phyloP scores from a whole-genome alignment of 1,140 invertebrate genomes.

The Bombus affinis region DNA sequence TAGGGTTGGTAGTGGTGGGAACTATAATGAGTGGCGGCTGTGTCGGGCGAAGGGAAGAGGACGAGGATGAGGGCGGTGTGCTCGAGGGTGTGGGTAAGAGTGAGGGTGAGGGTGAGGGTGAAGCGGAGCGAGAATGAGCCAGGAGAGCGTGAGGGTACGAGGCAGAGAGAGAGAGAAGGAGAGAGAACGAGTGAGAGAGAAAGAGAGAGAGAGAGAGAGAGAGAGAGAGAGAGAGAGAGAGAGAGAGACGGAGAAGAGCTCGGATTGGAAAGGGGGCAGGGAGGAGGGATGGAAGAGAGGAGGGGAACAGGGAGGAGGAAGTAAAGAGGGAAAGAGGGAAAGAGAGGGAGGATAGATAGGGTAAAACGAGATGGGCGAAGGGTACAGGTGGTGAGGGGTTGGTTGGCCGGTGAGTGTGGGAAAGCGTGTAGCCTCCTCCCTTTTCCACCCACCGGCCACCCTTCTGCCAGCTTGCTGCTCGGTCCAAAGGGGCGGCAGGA shows the following conservation, averaged over 20 bases:
- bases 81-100: conserved; percentile 40
- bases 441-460: conserved; percentile 67
- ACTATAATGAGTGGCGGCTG: conserved; percentile 78
- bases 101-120: conserved; percentile 11
- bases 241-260: conserved; percentile 20
- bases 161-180: conserved; percentile 29
- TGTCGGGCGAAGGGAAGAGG: conserved; percentile 61
- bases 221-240: background rate
- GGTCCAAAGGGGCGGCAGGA: conserved; percentile 60
- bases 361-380: conserved; percentile 54
- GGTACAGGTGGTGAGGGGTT: conserved; percentile 47
- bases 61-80: conserved; percentile 43
- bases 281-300: background rate
- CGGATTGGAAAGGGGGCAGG: conserved; percentile 7
- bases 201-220: conserved; percentile 11
- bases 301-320: background rate
- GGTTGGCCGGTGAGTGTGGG: conserved; percentile 64
- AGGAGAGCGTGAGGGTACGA: background rate
- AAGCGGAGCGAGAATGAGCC: conserved; percentile 30
- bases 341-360: conserved; percentile 53
- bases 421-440: conserved; percentile 71
- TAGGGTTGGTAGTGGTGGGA: conserved; percentile 69
- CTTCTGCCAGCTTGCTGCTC: conserved; percentile 63
- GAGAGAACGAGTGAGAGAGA: conserved; percentile 16
- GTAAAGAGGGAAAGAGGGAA: conserved; percentile 24